Conservation (phyloP, 2,888 invertebrate species). For the Scotopteryx bipunctaria region DNA sequence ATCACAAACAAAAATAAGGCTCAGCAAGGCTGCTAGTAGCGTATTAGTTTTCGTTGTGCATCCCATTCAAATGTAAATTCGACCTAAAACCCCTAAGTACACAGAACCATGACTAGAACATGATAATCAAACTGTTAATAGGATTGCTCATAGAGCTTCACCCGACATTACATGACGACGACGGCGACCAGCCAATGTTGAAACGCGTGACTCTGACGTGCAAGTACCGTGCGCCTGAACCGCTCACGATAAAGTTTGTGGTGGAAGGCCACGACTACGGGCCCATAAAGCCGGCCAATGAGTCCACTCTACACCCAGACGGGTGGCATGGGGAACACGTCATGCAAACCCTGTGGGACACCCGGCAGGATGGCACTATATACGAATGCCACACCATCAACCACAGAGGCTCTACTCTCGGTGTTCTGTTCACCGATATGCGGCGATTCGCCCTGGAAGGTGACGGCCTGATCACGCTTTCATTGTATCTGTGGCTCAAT, state of each 20-base stretch:
- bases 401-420: constrained; percentile 60
- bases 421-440: constrained; percentile 65
- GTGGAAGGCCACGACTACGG: constrained; percentile 53
- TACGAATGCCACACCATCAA: constrained; percentile 71
- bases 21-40: too few relatives aligned
- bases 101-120: constrained; percentile 2
- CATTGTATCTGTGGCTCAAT: constrained; percentile 31
- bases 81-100: not conserved
- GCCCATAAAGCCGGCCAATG: constrained; percentile 53
- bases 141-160: constrained; percentile 76
- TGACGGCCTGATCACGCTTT: too few relatives aligned
- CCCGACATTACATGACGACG: constrained; percentile 58
- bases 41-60: too few relatives aligned
- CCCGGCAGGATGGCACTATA: constrained; percentile 49
- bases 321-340: constrained; percentile 66
- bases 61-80: too few relatives aligned
- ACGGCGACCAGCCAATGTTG: constrained; percentile 39
- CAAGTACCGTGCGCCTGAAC: constrained; percentile 72
- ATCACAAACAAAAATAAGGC: too few relatives aligned
- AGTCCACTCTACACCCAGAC: constrained; percentile 56
- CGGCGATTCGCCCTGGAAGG: constrained; percentile 44
- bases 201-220: constrained; percentile 62
- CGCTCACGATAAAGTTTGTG: constrained; percentile 68
- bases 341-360: constrained; percentile 63
- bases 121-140: constrained; percentile 45